phyloP scores from a whole-genome alignment of 2,888 invertebrate species.

The Nymphalis polychloros region DNA sequence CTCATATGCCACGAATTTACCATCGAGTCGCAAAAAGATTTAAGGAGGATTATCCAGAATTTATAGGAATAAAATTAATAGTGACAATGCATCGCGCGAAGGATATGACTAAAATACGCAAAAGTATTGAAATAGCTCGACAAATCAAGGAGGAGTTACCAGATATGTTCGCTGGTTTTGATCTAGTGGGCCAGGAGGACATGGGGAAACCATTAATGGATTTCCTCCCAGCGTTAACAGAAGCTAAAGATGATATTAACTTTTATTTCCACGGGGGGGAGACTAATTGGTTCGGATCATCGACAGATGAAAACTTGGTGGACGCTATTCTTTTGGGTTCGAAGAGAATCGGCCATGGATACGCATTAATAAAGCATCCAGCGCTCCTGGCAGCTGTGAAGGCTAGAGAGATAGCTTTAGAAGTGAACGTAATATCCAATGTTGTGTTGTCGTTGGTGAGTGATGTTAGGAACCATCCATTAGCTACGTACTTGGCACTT shows the following conservation, averaged over 20 bases:
- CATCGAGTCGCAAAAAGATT: conserved; percentile 81
- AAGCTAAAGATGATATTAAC: conserved; percentile 77
- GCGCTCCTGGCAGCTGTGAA: conserved; percentile 80
- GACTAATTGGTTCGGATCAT: conserved; percentile 86
- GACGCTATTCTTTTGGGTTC: conserved; percentile 89
- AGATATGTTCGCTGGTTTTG: conserved; percentile 88
- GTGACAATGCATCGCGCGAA: conserved; percentile 63
- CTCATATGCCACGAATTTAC: conserved; percentile 81
- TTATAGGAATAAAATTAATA: conserved; percentile 85
- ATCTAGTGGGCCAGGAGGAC: conserved; percentile 92
- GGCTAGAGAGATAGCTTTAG: conserved; percentile 84
- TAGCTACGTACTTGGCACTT: conserved; percentile 83
- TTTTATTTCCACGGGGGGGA: conserved; percentile 91
- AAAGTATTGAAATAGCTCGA: conserved; percentile 61
- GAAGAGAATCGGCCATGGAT: conserved; percentile 90
- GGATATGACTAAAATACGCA: conserved; percentile 60
- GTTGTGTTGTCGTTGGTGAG: conserved; percentile 85
- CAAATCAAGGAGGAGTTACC: conserved; percentile 79
- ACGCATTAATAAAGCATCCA: conserved; percentile 88
- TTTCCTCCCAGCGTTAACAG: conserved; percentile 80
- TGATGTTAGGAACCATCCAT: conserved; percentile 90
- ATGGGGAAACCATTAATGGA: conserved; percentile 83
- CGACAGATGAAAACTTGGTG: conserved; percentile 87
- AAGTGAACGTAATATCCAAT: conserved; percentile 91
- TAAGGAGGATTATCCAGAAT: conserved; percentile 82